These are phyloP conservation scores for Pandemis corylana DNA, from an alignment of 2,888 invertebrate genomes.

Conservation along the genomic window DNA sequence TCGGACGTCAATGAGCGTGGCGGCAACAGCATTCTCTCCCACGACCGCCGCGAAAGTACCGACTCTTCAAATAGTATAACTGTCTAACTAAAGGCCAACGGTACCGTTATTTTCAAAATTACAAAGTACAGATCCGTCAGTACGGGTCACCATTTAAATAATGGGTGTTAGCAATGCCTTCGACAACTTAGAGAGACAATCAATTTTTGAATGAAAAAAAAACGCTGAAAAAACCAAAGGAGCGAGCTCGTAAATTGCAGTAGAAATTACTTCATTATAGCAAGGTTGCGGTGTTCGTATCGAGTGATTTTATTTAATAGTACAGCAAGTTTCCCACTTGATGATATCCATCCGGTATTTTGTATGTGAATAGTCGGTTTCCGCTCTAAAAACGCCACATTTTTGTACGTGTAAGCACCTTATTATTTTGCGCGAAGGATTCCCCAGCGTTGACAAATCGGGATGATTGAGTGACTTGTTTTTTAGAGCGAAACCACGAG, in stretches of 20 bases:
- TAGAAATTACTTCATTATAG: constrained; percentile 16
- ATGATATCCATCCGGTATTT: constrained; percentile 23
- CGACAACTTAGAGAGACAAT: background rate
- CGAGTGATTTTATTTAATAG: constrained; percentile 16
- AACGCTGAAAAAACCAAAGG: background rate
- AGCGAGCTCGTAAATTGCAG: background rate
- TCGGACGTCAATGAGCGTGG: constrained; percentile 62
- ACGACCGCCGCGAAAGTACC: constrained; percentile 30
- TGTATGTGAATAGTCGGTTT: constrained; percentile 15
- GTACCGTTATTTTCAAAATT: constrained; percentile 32
- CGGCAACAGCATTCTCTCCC: constrained; percentile 47
- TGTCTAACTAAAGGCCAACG: constrained; percentile 27
- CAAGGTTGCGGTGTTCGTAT: constrained; percentile 6
- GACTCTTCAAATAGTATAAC: constrained; percentile 39
- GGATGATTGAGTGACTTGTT: constrained; percentile 28
- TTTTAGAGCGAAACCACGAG: background rate
- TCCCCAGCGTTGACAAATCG: background rate
- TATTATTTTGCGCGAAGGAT: constrained; percentile 6
- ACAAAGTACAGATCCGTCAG: constrained; percentile 20
- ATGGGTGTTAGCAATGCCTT: background rate
- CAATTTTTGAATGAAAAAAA: background rate
- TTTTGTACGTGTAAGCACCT: constrained; percentile 12
- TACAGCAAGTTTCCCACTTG: constrained; percentile 14
- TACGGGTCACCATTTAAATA: constrained; percentile 17
- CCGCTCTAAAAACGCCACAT: constrained; percentile 15